These are phyloP conservation scores for Steinernema khuongi DNA, from an alignment of 1,140 invertebrate genomes.

Conservation along the genomic window DNA sequence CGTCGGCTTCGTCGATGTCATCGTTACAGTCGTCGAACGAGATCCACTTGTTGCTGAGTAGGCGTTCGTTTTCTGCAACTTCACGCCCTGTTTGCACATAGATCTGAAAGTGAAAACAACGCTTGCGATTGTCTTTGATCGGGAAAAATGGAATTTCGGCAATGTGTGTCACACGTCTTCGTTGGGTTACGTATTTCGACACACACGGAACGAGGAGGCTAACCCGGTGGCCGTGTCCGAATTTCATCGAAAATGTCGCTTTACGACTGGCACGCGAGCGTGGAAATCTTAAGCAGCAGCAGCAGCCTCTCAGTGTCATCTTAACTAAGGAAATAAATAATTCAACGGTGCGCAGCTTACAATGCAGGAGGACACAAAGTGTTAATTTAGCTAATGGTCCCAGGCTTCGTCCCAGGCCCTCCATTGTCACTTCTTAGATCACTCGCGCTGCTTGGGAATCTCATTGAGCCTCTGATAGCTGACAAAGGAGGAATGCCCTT, in stretches of 20 bases:
- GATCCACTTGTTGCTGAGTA: conserved; percentile 12
- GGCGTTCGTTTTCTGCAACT: conserved; percentile 12
- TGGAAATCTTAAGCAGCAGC: not conserved
- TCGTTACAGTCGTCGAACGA: not conserved
- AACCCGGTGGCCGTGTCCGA: too few species aligned
- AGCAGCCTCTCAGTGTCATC: not conserved
- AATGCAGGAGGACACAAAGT: not conserved
- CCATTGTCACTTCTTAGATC: too few species aligned
- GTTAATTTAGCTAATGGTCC: conserved; percentile 1
- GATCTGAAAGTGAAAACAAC: conserved; percentile 3
- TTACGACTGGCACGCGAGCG: not conserved
- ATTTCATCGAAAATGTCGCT: too few species aligned
- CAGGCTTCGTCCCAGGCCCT: not conserved
- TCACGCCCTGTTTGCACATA: conserved; percentile 15
- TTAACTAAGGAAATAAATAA: not conserved
- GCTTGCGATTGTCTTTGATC: not conserved
- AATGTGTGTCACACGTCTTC: not conserved
- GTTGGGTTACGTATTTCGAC: not conserved
- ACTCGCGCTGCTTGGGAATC: too few species aligned
- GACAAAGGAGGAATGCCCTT: too few species aligned
- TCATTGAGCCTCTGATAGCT: too few species aligned
- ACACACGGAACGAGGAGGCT: too few species aligned
- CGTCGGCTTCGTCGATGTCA: not conserved
- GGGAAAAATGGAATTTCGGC: not conserved
- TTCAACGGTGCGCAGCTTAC: not conserved